Base-by-base conservation (phyloP, 2,888 invertebrate genomes). In the Meteorus cinctellus region DNA sequence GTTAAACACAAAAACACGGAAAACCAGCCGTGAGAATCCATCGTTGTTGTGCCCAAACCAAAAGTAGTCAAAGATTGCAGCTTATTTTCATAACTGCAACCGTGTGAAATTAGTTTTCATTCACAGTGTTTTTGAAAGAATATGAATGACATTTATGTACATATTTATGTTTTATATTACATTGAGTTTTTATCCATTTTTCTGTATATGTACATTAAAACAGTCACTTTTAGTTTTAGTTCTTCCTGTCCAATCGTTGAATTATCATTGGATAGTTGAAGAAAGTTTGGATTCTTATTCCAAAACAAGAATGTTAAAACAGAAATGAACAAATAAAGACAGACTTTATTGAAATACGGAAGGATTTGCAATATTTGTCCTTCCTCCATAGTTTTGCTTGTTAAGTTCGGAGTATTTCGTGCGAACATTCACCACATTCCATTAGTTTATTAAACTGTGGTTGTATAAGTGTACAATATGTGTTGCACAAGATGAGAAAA, bases 21-120 rank as follows among this genome's bases (percentile, higher is more conserved):
- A 75, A 69, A 31, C 62, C 68, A 74, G 34, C 66, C 66, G 45
- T 69, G 69, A 70, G 74, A 70, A 29, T 59, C 74, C 72, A 60
- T 63, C 36, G n/a, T 63, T 60, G 70, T 77, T 76, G 72, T 76
- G 74, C 72, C 65, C 70, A 74, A 69, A 65, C 59, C 65, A 29
- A 75, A 77, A 80, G 68, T 70, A 72, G 67, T 75, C 76, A 75
- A 73, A 65, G 60, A 70, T 51, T 68, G 77, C 76, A 74, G 77
- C 63, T 31, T 48, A 24, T 72, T 55, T 67, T 69, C 78, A 68
- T 78, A 55, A 77, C 76, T 79, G 77, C 79, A 70, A 76, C 79
- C 75, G 77, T 55, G 78, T 81, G 77, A 77, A 73, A 81, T 80
- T 80, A 81, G 77, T 80, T 74, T 12, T 75, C 55, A 67, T 78